These are phyloP conservation scores for Micrastur ruficollis DNA, from an alignment of 2,797 vertebrate genomes.

Conservation along the genomic window DNA sequence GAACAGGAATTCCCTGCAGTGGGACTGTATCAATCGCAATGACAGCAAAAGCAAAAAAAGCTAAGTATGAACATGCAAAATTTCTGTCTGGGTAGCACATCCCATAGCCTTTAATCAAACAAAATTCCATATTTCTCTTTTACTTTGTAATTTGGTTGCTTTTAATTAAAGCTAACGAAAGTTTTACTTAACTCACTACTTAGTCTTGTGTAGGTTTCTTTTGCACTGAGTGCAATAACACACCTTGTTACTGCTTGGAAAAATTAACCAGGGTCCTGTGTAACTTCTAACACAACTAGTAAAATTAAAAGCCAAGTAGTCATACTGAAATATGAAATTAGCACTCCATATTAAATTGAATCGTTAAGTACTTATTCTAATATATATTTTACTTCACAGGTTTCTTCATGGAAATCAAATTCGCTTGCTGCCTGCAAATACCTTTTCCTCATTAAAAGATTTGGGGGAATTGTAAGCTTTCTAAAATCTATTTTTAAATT, in stretches of 20 bases:
- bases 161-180: background rate
- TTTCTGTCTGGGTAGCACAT: background rate
- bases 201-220: background rate
- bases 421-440: constrained; percentile 78
- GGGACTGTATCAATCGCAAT: background rate
- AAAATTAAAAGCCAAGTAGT: background rate
- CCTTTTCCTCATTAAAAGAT: constrained; percentile 80
- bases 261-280: background rate
- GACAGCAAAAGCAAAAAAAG: background rate
- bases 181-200: background rate
- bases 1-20: background rate
- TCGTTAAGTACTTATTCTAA: background rate
- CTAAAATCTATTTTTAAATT: background rate
- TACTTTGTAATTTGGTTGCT: background rate
- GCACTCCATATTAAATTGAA: background rate
- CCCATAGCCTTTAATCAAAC: background rate
- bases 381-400: constrained; percentile 50
- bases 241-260: background rate
- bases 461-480: constrained; percentile 78
- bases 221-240: background rate
- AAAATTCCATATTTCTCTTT: background rate
- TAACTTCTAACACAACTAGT: background rate
- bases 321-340: background rate
- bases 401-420: constrained; percentile 83
- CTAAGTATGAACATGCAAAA: background rate